These are phyloP conservation scores for Meandrina meandrites DNA, from an alignment of 92 coral and sea anemone genomes.

Conservation along the genomic window DNA sequence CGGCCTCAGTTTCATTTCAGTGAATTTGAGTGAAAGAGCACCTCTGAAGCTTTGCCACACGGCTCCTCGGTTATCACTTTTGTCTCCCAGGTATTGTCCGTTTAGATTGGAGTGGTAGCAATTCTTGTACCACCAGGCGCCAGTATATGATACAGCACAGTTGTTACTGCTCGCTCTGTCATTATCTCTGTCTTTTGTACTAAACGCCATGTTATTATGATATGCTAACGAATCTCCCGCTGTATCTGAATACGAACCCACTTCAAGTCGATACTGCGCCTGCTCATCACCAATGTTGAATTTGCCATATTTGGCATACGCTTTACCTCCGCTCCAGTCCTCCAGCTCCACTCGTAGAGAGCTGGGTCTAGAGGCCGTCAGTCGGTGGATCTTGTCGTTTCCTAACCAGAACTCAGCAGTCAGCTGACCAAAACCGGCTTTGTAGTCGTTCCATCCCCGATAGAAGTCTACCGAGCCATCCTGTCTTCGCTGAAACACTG, in stretches of 20 bases:
- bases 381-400: too few species aligned
- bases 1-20: conserved; percentile 22
- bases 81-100: conserved; percentile 26
- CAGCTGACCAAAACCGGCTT: conserved; percentile 65
- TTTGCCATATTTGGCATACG: background rate
- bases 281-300: conserved; percentile 36
- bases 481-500: conserved; percentile 69
- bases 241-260: conserved; percentile 36
- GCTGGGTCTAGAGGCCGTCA: too few species aligned
- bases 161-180: conserved; percentile 9
- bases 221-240: conserved; percentile 34
- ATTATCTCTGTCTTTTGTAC: conserved; percentile 29
- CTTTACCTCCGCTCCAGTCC: too few species aligned
- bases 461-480: conserved; percentile 63
- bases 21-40: background rate
- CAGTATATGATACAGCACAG: conserved; percentile 18
- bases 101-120: conserved; percentile 19
- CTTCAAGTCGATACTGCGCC: conserved; percentile 36
- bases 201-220: conserved; percentile 13
- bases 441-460: conserved; percentile 55
- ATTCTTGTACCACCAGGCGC: conserved; percentile 39
- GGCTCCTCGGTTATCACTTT: background rate
- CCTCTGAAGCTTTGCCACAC: background rate
- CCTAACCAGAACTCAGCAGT: conserved; percentile 3
- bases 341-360: too few species aligned